Percentiles rank a stretch among this genome's conserved stretches.
phyloP scores from a whole-genome alignment of 2,888 invertebrate species.

The Ennomos quercinarius region DNA sequence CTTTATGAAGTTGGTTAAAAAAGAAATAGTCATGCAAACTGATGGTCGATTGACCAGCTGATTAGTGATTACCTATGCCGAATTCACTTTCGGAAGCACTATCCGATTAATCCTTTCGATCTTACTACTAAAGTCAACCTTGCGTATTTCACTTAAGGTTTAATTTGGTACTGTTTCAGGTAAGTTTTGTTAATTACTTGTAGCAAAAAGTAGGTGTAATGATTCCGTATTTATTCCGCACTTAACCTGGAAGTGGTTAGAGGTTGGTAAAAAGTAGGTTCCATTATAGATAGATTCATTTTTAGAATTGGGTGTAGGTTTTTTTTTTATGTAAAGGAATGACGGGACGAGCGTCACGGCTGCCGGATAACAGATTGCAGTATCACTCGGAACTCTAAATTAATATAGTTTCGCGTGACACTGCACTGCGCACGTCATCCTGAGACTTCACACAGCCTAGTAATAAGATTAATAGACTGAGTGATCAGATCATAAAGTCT shows the following conservation, averaged over 20 bases:
- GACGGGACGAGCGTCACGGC: too few species aligned
- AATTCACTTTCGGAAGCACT: slow-evolving; percentile 26
- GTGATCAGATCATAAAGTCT: too few species aligned
- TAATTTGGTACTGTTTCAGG: neutral
- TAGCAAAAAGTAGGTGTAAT: slow-evolving; percentile 11
- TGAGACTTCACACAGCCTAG: too few species aligned
- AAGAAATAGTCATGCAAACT: neutral
- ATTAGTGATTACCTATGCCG: slow-evolving; percentile 12
- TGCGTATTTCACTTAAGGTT: neutral
- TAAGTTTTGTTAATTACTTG: slow-evolving; percentile 11
- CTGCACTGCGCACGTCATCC: too few species aligned
- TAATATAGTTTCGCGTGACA: too few species aligned
- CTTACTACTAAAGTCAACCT: neutral
- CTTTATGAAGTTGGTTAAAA: too few species aligned
- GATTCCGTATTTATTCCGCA: slow-evolving; percentile 19
- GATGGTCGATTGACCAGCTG: neutral
- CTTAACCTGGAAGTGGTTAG: slow-evolving; percentile 24
- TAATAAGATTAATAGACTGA: too few species aligned
- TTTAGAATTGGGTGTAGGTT: too few species aligned
- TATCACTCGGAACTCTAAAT: too few species aligned
- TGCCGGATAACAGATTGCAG: too few species aligned
- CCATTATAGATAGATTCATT: neutral
- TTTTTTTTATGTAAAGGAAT: too few species aligned
- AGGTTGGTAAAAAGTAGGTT: slow-evolving; percentile 5
- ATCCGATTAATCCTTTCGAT: slow-evolving; percentile 1